Base-by-base conservation (phyloP, 2,888 invertebrate species). In the Acleris laterana region DNA sequence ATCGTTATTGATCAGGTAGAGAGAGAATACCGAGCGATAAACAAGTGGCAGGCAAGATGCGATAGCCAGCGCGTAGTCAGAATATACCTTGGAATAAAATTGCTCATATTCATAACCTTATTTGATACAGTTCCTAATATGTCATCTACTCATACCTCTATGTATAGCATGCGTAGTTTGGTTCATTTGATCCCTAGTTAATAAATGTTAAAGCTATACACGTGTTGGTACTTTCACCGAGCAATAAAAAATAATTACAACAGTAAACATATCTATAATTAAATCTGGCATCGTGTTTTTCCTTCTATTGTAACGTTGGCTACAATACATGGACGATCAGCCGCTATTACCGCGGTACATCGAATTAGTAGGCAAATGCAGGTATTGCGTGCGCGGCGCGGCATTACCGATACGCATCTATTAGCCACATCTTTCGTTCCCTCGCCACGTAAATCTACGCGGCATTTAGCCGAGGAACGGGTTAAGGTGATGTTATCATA, bases 341-440 rank as follows among this genome's bases (percentile, higher is more conserved):
- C 62, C 57, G 66, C 60, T 69, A 68, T 72, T 76, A 68, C 53
- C 61, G 42, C 22, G 51, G 57, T 61, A 68, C 62, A 59, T 73
- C 73, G 77, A 78, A 79, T 77, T 75, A 75, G 73, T 72, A 71
- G 71, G 77, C 79, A 85, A 86, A 86, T 85, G 84, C 78, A 79
- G 71, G 73, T 77, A 83, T 86, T 77, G 85, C 85, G 85, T 86
- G 85, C 70, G 64, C 50, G 49, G 63, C 60, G 60, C 68, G 62
- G 73, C 72, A 74, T 77, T 74, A 72, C 63, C 72, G 84, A 84
- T 85, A 84, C 78, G 70, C 79, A 72, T 72, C 72, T 71, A 58
- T 64, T 63, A 58, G 66, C 51, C 44, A 66, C 68, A 56, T 62
- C 56, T 52, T 64, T 51, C 61, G 51, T 57, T 52, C 17, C 57